Percentiles rank a stretch among this genome's conserved stretches.
These are phyloP conservation scores for Bombus balteatus DNA, from an alignment of 1,140 invertebrate species.

Conservation along the genomic window DNA sequence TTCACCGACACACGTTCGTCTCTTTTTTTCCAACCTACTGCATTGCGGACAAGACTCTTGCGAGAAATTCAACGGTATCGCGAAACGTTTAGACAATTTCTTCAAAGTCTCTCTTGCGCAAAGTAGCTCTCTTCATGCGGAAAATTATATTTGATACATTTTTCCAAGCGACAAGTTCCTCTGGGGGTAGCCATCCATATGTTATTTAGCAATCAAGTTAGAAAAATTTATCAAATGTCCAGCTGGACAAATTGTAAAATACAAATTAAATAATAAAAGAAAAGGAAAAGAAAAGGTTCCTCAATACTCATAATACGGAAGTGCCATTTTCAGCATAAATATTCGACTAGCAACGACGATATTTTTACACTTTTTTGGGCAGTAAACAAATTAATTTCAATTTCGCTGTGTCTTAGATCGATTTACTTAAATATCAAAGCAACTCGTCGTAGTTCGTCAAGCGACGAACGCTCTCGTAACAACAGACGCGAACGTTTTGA, in stretches of 20 bases:
- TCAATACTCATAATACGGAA: no score
- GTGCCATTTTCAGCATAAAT: background rate
- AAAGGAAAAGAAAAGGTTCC: no score
- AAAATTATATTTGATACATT: no score
- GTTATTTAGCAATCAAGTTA: no score
- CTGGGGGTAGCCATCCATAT: no score
- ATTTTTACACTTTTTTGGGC: background rate
- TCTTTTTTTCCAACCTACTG: background rate
- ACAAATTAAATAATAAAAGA: no score
- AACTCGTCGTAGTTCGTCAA: background rate
- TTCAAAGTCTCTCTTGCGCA: background rate
- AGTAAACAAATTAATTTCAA: background rate
- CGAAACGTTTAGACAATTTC: background rate
- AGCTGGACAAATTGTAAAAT: no score
- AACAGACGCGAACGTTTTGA: background rate
- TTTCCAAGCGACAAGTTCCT: no score
- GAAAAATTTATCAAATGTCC: no score
- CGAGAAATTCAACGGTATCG: constrained; percentile 6
- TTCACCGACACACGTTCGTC: no score
- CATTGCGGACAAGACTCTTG: background rate
- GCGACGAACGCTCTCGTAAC: background rate
- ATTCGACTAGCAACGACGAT: background rate
- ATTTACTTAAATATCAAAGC: background rate
- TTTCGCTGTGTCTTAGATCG: background rate
- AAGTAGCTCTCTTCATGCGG: no score